phyloP scores from a whole-genome alignment of 2,113 vertebrate species.

The Falco punctatus region DNA sequence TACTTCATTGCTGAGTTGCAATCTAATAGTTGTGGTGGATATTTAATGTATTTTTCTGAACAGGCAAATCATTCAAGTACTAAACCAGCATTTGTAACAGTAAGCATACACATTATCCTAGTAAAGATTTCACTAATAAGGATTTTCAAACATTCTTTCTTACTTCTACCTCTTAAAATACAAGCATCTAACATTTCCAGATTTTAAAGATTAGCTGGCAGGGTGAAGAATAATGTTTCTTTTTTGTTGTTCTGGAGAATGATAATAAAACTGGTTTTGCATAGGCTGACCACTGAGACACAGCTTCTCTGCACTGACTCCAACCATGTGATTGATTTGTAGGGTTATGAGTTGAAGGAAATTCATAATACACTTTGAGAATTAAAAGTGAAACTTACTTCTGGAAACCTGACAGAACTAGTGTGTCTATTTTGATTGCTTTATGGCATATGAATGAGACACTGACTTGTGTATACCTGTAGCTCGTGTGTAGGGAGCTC shows the following conservation, averaged over 20 bases:
- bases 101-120: neutral
- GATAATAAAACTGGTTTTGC: neutral
- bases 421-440: slow-evolving; percentile 1
- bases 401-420: too few species aligned
- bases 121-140: slow-evolving; percentile 12
- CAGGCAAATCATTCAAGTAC: neutral
- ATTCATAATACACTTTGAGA: neutral
- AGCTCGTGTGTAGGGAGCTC: neutral
- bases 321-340: neutral
- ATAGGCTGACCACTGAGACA: neutral
- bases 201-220: slow-evolving; percentile 33
- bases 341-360: neutral
- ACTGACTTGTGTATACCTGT: neutral
- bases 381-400: neutral
- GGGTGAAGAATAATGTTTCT: neutral
- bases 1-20: neutral
- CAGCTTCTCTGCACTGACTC: neutral
- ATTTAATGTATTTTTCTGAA: neutral
- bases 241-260: neutral
- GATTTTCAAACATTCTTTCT: slow-evolving; percentile 29
- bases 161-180: slow-evolving; percentile 7
- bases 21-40: neutral
- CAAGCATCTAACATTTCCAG: slow-evolving; percentile 15
- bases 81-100: neutral
- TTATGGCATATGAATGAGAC: neutral